phyloP scores from a whole-genome alignment of 2,113 vertebrate genomes.

The Cariama cristata region DNA sequence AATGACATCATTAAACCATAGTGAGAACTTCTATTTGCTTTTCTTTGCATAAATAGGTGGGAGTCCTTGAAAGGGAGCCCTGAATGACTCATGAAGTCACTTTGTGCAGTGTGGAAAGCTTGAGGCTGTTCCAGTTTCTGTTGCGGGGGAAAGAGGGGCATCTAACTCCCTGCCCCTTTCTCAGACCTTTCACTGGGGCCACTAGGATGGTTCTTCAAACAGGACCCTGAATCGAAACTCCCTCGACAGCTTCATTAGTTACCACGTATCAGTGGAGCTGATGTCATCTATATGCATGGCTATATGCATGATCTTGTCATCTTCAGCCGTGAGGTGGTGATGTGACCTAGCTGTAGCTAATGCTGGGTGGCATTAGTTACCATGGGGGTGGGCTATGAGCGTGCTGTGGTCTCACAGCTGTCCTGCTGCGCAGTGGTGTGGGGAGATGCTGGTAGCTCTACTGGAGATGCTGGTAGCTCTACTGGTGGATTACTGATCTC shows the following conservation, averaged over 20 bases:
- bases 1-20: background rate
- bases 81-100: background rate
- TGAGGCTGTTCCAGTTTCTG: background rate
- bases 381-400: background rate
- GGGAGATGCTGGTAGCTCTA: background rate
- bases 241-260: background rate
- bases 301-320: background rate
- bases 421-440: background rate
- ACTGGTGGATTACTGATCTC: background rate
- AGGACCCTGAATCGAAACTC: background rate
- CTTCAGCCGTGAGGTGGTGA: background rate
- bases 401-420: background rate
- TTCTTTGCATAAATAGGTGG: background rate
- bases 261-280: fast-evolving
- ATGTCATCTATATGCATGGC: background rate
- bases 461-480: background rate
- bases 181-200: background rate
- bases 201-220: background rate
- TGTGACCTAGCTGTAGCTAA: background rate
- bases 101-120: background rate
- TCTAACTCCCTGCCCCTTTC: background rate
- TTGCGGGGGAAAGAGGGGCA: background rate
- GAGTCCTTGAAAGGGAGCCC: background rate
- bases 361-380: background rate
- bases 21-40: background rate